phyloP scores from a whole-genome alignment of 2,888 invertebrate genomes.

The Drosophila tanythrix region DNA sequence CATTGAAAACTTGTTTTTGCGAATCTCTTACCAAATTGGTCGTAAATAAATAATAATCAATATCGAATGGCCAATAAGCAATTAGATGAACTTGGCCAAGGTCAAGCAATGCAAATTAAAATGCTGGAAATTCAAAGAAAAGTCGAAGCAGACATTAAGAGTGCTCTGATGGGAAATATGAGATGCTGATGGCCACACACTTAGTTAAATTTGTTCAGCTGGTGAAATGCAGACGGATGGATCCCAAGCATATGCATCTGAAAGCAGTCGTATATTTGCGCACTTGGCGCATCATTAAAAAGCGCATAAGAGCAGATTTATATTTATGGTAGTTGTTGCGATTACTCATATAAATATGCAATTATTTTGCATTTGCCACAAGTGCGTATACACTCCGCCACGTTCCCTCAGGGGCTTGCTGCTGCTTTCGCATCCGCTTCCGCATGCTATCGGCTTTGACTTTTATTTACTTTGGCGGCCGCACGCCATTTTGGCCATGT shows the following conservation, averaged over 20 bases:
- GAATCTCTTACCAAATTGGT: no score
- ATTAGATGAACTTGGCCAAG: not conserved
- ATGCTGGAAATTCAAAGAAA: not conserved
- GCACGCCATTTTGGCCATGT: constrained; percentile 61
- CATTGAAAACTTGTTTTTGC: not conserved
- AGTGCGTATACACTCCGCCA: not conserved
- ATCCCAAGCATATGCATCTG: not conserved
- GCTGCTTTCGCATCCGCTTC: constrained; percentile 8
- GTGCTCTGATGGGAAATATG: not conserved
- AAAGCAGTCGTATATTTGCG: constrained; percentile 39
- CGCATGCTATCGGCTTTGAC: constrained; percentile 16
- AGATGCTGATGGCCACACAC: not conserved
- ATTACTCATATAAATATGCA: constrained; percentile 71
- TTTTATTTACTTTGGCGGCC: constrained; percentile 64
- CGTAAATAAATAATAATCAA: not conserved
- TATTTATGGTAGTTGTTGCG: constrained; percentile 35
- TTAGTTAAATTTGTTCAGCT: constrained; percentile 43
- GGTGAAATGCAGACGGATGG: constrained; percentile 23
- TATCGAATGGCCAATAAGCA: not conserved
- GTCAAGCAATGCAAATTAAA: not conserved
- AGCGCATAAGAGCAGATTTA: constrained; percentile 51
- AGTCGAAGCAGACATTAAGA: not conserved
- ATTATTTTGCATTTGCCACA: constrained; percentile 75
- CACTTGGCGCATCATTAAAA: constrained; percentile 60
- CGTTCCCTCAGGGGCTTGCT: not conserved